Conservation (phyloP, 2,888 invertebrate species). For the Conistra vaccinii region DNA sequence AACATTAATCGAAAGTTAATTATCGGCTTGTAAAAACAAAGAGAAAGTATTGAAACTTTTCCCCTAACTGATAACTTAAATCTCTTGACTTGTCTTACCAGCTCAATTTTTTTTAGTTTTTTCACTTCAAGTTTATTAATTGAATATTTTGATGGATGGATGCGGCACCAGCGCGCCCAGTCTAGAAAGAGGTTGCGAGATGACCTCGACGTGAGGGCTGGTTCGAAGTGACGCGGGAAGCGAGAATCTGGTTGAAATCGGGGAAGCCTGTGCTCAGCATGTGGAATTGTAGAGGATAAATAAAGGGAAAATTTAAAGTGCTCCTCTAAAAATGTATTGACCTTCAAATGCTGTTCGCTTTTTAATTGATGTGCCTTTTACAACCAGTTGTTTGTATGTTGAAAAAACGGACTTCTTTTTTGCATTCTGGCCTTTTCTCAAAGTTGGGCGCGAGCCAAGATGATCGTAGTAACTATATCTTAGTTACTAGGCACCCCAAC, state of each 20-base stretch:
- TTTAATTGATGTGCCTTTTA: neutral
- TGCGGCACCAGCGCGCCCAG: no score
- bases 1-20: neutral
- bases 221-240: neutral
- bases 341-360: no score
- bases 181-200: neutral
- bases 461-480: neutral
- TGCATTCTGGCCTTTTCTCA: neutral
- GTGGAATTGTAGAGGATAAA: no score
- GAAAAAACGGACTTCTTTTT: neutral
- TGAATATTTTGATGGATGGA: neutral
- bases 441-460: neutral
- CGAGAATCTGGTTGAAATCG: neutral
- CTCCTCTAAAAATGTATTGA: no score
- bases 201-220: neutral
- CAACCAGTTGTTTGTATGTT: no score
- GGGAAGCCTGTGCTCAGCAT: no score
- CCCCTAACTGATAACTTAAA: constrained; percentile 8
- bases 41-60: constrained; percentile 13
- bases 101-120: neutral
- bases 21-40: neutral
- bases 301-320: no score
- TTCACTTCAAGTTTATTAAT: neutral
- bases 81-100: neutral
- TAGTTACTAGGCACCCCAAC: neutral